Evolutionary conservation across 2,888 invertebrate genomes (phyloP).

Genomic region (Callimorpha dominula): DNA sequence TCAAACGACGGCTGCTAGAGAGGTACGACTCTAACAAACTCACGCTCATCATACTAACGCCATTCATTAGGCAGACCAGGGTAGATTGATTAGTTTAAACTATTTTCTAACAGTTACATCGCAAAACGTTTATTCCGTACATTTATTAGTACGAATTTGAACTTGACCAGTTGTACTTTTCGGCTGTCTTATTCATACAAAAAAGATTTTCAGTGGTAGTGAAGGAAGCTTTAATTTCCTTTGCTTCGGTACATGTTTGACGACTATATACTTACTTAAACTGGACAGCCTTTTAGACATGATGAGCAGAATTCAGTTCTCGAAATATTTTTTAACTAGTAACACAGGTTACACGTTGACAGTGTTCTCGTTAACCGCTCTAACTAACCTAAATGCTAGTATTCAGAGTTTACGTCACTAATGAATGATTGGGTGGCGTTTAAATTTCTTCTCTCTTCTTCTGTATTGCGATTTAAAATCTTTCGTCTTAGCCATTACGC

Average conservation of each 20-base stretch:
- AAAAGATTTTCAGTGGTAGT: neutral
- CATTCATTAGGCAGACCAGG: constrained; percentile 74
- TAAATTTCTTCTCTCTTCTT: too few relatives aligned
- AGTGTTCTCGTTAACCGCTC: too few relatives aligned
- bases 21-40: constrained; percentile 87
- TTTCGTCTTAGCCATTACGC: neutral
- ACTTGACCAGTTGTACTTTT: neutral
- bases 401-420: neutral
- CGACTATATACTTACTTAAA: neutral
- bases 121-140: neutral
- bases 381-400: too few relatives aligned
- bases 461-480: neutral
- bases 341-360: neutral
- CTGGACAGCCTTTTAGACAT: neutral
- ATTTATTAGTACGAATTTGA: neutral
- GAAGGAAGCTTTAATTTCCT: too few relatives aligned
- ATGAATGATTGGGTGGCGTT: too few relatives aligned
- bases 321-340: neutral
- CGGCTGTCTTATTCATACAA: neutral
- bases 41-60: constrained; percentile 76
- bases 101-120: neutral
- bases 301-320: neutral
- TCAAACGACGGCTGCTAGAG: constrained; percentile 93
- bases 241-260: neutral
- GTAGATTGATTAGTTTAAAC: constrained; percentile 58